A percentile compares a stretch with the other conserved stretches of the same genome.
Evolutionary conservation across 2,888 invertebrate genomes (phyloP).

Genomic region (Oscheius sp.): DNA sequence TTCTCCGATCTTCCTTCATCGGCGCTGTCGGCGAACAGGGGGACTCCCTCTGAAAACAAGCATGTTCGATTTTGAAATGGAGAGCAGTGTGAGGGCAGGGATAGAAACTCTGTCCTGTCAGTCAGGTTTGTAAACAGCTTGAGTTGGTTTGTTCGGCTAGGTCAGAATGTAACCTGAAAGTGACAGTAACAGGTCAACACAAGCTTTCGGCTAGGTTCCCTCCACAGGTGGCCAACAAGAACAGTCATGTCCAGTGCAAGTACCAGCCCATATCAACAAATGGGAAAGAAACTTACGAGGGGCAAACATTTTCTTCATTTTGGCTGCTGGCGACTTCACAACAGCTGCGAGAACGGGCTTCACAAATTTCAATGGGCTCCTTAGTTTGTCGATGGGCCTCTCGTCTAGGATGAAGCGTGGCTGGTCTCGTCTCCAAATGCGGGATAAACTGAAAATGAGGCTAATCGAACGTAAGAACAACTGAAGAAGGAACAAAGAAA

Average conservation of each 20-base stretch:
- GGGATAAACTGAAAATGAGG: constrained; percentile 14
- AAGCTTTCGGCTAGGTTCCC: no score
- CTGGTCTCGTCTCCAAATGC: constrained; percentile 17
- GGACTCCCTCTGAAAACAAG: not conserved
- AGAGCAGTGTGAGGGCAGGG: no score
- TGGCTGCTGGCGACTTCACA: not conserved
- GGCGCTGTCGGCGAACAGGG: not conserved
- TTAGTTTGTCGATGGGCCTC: not conserved
- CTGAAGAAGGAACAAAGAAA: not conserved
- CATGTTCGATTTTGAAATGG: not conserved
- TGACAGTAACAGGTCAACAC: no score
- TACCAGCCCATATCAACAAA: constrained; percentile 3
- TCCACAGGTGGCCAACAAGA: no score
- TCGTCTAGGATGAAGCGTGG: constrained; percentile 2
- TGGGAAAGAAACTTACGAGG: constrained; percentile 13
- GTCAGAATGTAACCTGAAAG: no score
- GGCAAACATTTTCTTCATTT: constrained; percentile 14
- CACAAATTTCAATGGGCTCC: constrained; percentile 1
- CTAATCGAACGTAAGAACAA: not conserved
- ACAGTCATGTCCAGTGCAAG: not conserved
- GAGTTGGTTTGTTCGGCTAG: no score
- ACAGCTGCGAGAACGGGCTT: constrained; percentile 17
- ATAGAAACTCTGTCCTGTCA: no score
- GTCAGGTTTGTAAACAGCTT: no score
- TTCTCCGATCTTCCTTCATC: no score